Conservation (phyloP, 2,888 invertebrate species). For the Papilio gigon region DNA sequence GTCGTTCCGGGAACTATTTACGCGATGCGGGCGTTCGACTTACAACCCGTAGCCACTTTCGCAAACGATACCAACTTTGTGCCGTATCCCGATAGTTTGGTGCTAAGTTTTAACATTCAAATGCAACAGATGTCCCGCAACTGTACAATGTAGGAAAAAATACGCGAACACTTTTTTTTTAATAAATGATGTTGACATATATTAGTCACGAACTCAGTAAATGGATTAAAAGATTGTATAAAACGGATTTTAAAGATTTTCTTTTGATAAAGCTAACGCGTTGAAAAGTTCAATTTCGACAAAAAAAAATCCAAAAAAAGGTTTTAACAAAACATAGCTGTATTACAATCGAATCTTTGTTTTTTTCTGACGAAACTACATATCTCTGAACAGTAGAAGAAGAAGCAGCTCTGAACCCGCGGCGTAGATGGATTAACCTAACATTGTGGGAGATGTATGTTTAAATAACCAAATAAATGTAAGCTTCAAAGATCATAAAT, state of each 20-base stretch:
- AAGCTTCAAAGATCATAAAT: slow-evolving; percentile 15
- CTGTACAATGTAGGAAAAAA: background rate
- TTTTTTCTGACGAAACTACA: too few relatives aligned
- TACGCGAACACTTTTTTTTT: too few relatives aligned
- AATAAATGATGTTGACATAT: background rate
- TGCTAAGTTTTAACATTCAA: slow-evolving; percentile 11
- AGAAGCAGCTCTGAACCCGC: background rate
- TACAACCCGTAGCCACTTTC: slow-evolving; percentile 12
- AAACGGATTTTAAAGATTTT: background rate
- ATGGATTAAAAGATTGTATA: background rate
- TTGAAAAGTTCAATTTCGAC: too few relatives aligned
- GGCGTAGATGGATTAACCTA: slow-evolving; percentile 12
- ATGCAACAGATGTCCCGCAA: slow-evolving; percentile 13
- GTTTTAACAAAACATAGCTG: too few relatives aligned
- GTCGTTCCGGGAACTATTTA: slow-evolving; percentile 20
- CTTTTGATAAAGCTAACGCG: background rate
- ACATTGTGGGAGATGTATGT: slow-evolving; percentile 3
- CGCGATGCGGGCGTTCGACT: slow-evolving; percentile 7
- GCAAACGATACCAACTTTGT: slow-evolving; percentile 26
- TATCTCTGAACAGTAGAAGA: too few relatives aligned
- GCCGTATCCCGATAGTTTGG: background rate
- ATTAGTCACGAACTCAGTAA: too few relatives aligned
- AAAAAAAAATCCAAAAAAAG: too few relatives aligned
- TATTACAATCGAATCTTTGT: too few relatives aligned
- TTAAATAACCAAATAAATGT: slow-evolving; percentile 15